These are phyloP conservation scores for Bibio marci DNA, from an alignment of 2,888 invertebrate species.

Conservation along the genomic window DNA sequence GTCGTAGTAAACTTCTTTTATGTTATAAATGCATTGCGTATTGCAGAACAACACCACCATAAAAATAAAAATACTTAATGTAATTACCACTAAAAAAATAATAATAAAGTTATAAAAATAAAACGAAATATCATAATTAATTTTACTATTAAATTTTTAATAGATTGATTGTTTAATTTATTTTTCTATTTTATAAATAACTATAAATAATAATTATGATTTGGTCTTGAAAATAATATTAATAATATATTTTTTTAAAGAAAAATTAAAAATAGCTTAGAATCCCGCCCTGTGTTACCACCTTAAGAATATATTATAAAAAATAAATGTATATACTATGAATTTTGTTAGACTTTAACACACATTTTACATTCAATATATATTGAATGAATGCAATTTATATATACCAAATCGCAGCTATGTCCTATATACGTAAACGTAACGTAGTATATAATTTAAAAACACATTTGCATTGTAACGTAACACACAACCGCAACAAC, in stretches of 20 bases:
- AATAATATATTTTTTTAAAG: not conserved
- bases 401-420: too few relatives aligned
- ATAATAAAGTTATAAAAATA: not conserved
- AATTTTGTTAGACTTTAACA: too few relatives aligned
- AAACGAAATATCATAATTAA: not conserved
- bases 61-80: too few relatives aligned
- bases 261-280: slow-evolving; percentile 7
- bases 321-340: not conserved
- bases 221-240: slow-evolving; percentile 4
- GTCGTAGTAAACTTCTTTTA: not conserved
- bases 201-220: slow-evolving; percentile 2
- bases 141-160: not conserved
- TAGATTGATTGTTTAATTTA: slow-evolving; percentile 1
- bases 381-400: too few relatives aligned
- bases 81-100: not conserved
- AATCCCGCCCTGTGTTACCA: slow-evolving; percentile 10
- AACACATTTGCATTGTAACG: too few relatives aligned
- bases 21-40: not conserved
- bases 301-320: too few relatives aligned
- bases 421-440: too few relatives aligned
- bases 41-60: not conserved
- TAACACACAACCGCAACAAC: too few relatives aligned
- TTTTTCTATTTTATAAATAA: too few relatives aligned
- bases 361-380: too few relatives aligned
- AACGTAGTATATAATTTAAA: too few relatives aligned